Conservation (phyloP, 2,797 vertebrate genomes). For the Bufotes viridis region DNA sequence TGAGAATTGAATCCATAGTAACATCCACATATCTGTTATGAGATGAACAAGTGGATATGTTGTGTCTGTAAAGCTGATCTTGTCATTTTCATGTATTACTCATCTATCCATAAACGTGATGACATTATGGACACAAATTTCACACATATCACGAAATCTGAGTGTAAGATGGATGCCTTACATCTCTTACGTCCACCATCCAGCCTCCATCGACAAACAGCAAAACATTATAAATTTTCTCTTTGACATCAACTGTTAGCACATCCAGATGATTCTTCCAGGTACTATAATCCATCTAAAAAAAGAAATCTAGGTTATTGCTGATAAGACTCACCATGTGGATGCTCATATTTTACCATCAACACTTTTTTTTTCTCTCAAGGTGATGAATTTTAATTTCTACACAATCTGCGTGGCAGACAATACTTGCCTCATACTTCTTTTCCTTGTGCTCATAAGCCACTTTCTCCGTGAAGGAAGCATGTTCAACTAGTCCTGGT, state of each 20-base stretch:
- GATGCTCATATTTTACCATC: neutral
- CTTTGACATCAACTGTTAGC: constrained; percentile 91
- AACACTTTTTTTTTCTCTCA: neutral
- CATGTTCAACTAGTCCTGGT: constrained; percentile 81
- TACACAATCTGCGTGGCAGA: too few species aligned
- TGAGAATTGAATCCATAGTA: too few species aligned
- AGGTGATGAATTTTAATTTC: too few species aligned
- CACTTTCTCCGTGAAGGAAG: constrained; percentile 92
- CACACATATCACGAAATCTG: neutral
- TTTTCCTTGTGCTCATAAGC: constrained; percentile 95
- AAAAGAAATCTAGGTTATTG: constrained; percentile 53
- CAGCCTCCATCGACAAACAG: constrained; percentile 97
- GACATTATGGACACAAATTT: neutral
- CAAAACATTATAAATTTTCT: constrained; percentile 96
- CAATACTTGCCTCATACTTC: constrained; percentile 85
- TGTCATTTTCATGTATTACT: neutral
- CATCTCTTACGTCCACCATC: constrained; percentile 97
- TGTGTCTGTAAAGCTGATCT: too few species aligned
- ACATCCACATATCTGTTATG: too few species aligned
- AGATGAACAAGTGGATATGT: too few species aligned
- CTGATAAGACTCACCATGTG: neutral
- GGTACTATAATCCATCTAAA: constrained; percentile 80
- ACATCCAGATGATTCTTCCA: constrained; percentile 89
- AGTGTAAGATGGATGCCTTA: constrained; percentile 65
- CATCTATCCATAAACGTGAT: neutral